A percentile compares a stretch with the other conserved stretches of the same genome.
These are phyloP conservation scores for Gallinago paraguaiae DNA, from an alignment of 2,113 vertebrate genomes.

Conservation along the genomic window DNA sequence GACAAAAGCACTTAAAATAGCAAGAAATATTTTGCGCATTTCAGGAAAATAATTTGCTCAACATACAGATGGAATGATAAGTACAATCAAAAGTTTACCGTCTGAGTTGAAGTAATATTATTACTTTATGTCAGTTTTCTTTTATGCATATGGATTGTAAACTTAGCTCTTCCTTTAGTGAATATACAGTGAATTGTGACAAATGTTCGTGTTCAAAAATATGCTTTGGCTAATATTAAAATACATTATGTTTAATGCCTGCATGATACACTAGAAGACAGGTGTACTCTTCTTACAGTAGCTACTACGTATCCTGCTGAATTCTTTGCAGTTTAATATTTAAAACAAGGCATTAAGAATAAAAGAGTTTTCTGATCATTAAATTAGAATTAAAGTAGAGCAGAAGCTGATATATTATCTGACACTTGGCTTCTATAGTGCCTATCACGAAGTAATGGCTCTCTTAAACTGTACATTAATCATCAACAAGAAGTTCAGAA, in stretches of 20 bases:
- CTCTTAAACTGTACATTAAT: constrained; percentile 38
- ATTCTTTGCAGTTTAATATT: neutral
- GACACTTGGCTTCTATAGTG: neutral
- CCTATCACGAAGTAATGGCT: constrained; percentile 13
- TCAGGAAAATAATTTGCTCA: neutral
- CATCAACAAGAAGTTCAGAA: neutral
- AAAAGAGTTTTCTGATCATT: neutral
- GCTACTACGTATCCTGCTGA: neutral
- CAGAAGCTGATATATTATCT: neutral
- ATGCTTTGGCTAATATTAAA: neutral
- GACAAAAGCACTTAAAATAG: neutral
- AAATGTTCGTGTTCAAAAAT: neutral
- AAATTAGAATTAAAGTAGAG: neutral
- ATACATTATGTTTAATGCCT: neutral
- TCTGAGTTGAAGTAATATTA: neutral
- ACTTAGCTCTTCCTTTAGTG: neutral
- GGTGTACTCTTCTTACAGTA: neutral
- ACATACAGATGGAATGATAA: neutral
- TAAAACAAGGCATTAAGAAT: neutral
- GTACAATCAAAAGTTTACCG: fast-evolving
- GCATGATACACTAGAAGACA: fast-evolving
- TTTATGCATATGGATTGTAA: fast-evolving
- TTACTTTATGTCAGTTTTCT: neutral
- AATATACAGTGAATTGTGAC: neutral
- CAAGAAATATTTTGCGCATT: neutral